Conservation (phyloP, 1,140 invertebrate genomes). For the Drosophila saltans region DNA sequence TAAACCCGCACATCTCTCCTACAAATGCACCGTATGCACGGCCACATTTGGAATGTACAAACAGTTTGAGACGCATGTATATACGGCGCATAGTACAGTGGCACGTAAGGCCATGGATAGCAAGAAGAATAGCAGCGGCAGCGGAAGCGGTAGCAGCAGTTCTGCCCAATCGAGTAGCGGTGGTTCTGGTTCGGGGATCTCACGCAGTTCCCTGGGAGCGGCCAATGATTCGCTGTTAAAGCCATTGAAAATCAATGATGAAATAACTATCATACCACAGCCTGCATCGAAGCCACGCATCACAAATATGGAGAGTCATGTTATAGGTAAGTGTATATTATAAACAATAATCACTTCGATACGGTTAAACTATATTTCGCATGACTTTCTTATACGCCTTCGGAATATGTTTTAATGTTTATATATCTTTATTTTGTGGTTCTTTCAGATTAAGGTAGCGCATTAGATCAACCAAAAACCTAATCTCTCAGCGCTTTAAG, state of each 20-base stretch:
- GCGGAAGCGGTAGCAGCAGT: constrained; percentile 23
- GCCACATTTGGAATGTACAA: constrained; percentile 97
- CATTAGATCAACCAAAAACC: constrained; percentile 73
- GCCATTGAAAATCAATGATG: constrained; percentile 95
- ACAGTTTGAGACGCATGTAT: constrained; percentile 96
- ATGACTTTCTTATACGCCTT: too few relatives aligned
- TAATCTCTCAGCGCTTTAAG: constrained; percentile 76
- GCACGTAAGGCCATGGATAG: constrained; percentile 92
- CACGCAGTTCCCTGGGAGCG: constrained; percentile 60
- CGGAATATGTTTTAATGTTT: too few relatives aligned
- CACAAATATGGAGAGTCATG: constrained; percentile 83
- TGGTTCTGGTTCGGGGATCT: constrained; percentile 46
- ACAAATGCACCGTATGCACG: constrained; percentile 97
- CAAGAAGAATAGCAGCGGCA: constrained; percentile 85
- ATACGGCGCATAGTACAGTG: constrained; percentile 94
- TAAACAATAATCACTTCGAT: too few relatives aligned
- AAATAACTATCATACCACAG: constrained; percentile 96
- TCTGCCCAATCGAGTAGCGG: constrained; percentile 48
- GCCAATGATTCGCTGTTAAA: constrained; percentile 89
- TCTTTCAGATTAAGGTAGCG: constrained; percentile 58
- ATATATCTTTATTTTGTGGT: background rate
- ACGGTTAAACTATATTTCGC: too few relatives aligned
- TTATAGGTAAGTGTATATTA: constrained; percentile 69
- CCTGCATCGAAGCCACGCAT: constrained; percentile 85
- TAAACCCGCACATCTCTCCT: constrained; percentile 95